Conservation (phyloP, 2,797 vertebrate genomes). For the Gallirallus australis region DNA sequence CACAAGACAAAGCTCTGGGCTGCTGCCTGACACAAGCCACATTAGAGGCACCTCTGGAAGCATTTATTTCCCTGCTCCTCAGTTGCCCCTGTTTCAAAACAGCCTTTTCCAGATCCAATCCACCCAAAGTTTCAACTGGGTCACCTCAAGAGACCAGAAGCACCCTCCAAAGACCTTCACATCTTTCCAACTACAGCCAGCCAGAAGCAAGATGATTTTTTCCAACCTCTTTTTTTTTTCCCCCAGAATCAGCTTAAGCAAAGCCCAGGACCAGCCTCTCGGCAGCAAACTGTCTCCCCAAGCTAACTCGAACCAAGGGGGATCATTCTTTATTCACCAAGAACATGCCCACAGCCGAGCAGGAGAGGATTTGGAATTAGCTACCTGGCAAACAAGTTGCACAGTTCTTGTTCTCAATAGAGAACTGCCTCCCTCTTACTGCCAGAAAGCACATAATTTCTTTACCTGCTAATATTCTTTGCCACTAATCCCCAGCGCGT, state of each 20-base stretch:
- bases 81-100: not conserved
- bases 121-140: not conserved
- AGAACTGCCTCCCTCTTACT: not conserved
- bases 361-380: not conserved
- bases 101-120: not conserved
- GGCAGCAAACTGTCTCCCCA: fast-evolving
- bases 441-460: slow-evolving; percentile 50
- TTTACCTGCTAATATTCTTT: slow-evolving; percentile 66
- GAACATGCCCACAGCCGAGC: slow-evolving; percentile 3
- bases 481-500: slow-evolving; percentile 64
- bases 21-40: not conserved
- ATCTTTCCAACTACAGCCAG: fast-evolving
- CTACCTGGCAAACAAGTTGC: slow-evolving; percentile 41
- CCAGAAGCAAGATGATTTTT: not conserved
- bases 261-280: not conserved
- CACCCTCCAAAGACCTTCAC: fast-evolving
- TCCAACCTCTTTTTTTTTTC: not conserved
- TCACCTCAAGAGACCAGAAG: not conserved
- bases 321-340: not conserved
- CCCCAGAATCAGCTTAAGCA: not conserved
- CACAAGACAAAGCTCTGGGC: not conserved
- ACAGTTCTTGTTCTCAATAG: not conserved
- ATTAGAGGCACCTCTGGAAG: not conserved
- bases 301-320: not conserved
- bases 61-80: fast-evolving